Percentiles rank a stretch among this genome's conserved stretches.
Evolutionary conservation across 2,888 invertebrate genomes (phyloP).

Genomic region (Dicroscelio sp.): DNA sequence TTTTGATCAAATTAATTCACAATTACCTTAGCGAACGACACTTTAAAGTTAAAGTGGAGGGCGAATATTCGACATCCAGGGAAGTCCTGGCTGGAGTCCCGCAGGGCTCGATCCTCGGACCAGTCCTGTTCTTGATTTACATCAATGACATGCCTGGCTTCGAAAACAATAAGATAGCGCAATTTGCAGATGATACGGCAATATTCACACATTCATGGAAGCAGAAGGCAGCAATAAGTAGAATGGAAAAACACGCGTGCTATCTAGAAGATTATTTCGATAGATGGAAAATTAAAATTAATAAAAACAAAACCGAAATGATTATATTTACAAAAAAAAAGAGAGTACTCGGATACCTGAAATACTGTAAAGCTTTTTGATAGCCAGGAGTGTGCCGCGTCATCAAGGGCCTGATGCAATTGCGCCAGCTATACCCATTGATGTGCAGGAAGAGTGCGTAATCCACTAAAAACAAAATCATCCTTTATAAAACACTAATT

Average conservation of each 20-base stretch:
- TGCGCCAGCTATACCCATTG: too few relatives aligned
- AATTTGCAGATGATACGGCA: constrained; percentile 33
- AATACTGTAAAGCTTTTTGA: too few relatives aligned
- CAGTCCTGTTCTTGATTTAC: neutral
- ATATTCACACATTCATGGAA: constrained; percentile 5
- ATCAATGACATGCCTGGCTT: constrained; percentile 14
- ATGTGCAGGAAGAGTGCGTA: too few relatives aligned
- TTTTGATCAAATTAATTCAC: neutral
- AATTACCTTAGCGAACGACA: neutral
- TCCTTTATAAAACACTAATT: too few relatives aligned
- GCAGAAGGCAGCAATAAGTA: neutral
- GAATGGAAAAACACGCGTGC: neutral
- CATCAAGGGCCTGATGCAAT: too few relatives aligned
- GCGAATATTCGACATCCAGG: neutral
- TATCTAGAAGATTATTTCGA: neutral
- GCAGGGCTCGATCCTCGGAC: neutral
- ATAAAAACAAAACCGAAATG: neutral
- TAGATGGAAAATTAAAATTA: constrained; percentile 2
- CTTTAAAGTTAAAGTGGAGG: neutral
- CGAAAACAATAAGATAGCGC: neutral
- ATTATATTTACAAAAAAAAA: too few relatives aligned
- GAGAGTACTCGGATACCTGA: too few relatives aligned
- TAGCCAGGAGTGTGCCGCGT: too few relatives aligned
- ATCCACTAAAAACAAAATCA: too few relatives aligned
- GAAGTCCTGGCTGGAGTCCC: neutral